Conservation (phyloP, 2,797 vertebrate genomes). For the Florisuga fusca region DNA sequence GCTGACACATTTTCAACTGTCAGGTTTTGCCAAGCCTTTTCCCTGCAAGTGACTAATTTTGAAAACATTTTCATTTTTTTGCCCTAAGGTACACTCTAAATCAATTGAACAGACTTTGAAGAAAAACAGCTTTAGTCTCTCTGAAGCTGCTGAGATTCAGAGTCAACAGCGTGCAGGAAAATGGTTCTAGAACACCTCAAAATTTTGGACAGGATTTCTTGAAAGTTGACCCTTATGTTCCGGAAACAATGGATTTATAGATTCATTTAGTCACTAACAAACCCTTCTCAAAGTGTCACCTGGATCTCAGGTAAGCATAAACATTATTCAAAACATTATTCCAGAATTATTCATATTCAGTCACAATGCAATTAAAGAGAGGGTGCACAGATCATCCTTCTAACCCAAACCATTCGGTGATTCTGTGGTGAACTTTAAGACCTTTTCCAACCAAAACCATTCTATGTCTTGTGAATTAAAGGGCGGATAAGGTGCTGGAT, state of each 20-base stretch:
- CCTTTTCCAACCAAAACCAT: too few species aligned
- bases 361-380: background rate
- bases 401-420: too few species aligned
- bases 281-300: background rate
- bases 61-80: background rate
- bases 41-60: background rate
- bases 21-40: background rate
- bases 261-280: background rate
- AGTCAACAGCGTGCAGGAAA: fast-evolving
- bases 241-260: background rate
- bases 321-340: background rate
- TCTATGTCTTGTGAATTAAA: background rate
- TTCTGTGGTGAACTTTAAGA: too few species aligned
- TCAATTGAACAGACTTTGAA: background rate
- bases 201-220: background rate
- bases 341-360: background rate
- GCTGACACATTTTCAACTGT: background rate
- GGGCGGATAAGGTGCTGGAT: background rate
- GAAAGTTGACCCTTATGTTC: background rate
- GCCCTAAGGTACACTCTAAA: background rate
- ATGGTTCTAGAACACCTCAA: background rate
- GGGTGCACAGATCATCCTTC: background rate
- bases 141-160: background rate
- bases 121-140: background rate
- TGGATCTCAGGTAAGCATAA: background rate